Evolutionary conservation across 1,140 invertebrate genomes (phyloP).

Genomic region (Aphaenogaster floridana): DNA sequence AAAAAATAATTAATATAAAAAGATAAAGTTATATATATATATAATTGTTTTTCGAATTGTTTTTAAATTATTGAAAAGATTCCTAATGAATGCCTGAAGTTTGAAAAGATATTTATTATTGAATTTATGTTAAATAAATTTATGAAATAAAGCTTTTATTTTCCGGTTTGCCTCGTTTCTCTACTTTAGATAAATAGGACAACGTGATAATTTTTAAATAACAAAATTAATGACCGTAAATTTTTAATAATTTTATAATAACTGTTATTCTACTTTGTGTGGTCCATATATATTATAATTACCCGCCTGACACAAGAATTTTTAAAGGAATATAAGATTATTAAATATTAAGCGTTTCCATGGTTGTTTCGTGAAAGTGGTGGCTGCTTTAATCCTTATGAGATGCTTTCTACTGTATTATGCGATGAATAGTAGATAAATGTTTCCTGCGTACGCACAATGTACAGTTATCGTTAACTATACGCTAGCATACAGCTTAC

Average conservation of each 20-base stretch:
- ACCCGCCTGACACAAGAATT: not conserved
- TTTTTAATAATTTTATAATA: slow-evolving; percentile 22
- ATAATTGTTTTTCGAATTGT: not conserved
- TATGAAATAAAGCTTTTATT: not conserved
- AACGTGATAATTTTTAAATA: slow-evolving; percentile 12
- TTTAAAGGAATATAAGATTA: not conserved
- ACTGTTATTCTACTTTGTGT: slow-evolving; percentile 5
- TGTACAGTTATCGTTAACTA: slow-evolving; percentile 35
- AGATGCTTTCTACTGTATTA: slow-evolving; percentile 31
- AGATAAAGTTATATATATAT: not conserved
- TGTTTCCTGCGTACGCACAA: not conserved
- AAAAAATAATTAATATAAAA: not conserved
- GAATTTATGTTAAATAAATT: not conserved
- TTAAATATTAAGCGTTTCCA: slow-evolving; percentile 13
- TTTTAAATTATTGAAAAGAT: not conserved
- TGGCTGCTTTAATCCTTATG: slow-evolving; percentile 4
- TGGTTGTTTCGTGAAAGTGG: slow-evolving; percentile 10
- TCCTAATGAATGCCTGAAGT: not conserved
- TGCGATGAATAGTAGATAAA: slow-evolving; percentile 29
- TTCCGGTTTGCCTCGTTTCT: not conserved
- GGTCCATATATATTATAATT: slow-evolving; percentile 16
- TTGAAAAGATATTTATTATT: slow-evolving; percentile 2
- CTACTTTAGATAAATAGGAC: not conserved
- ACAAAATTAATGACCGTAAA: not conserved
- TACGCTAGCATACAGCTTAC: not conserved